Conservation (phyloP, 2,113 vertebrate genomes). For the Chaetops frenatus region DNA sequence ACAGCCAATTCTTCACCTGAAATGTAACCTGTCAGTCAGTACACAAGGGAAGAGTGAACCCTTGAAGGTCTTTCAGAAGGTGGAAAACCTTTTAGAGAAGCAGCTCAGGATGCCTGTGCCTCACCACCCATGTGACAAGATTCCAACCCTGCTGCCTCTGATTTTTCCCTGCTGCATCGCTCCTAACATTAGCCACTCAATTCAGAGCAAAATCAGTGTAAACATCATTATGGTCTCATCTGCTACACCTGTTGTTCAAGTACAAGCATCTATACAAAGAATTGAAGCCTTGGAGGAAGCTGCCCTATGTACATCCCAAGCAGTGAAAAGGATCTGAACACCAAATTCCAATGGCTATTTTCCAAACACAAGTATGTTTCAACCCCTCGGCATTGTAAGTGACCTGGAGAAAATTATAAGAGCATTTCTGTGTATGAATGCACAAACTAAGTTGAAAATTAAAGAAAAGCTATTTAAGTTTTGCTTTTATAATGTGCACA, state of each 20-base stretch:
- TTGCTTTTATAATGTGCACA: background rate
- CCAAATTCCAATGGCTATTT: background rate
- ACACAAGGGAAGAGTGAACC: background rate
- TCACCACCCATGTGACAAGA: background rate
- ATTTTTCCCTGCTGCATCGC: background rate
- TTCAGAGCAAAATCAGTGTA: background rate
- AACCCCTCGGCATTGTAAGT: background rate
- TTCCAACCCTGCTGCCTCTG: background rate
- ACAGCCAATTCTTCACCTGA: background rate
- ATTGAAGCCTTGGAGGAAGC: background rate
- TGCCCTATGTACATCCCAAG: accelerated
- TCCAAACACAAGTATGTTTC: background rate
- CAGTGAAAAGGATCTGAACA: background rate
- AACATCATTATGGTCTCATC: background rate
- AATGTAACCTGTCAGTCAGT: background rate
- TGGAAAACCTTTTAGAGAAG: background rate
- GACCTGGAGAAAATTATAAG: background rate
- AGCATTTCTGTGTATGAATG: background rate
- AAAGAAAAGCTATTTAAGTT: background rate
- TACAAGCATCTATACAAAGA: background rate
- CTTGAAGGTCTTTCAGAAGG: background rate
- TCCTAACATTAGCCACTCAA: background rate
- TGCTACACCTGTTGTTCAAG: background rate
- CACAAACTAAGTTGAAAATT: background rate
- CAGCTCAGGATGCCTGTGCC: background rate